Conservation (phyloP, 2,797 vertebrate genomes). For the Liparis tanakae region DNA sequence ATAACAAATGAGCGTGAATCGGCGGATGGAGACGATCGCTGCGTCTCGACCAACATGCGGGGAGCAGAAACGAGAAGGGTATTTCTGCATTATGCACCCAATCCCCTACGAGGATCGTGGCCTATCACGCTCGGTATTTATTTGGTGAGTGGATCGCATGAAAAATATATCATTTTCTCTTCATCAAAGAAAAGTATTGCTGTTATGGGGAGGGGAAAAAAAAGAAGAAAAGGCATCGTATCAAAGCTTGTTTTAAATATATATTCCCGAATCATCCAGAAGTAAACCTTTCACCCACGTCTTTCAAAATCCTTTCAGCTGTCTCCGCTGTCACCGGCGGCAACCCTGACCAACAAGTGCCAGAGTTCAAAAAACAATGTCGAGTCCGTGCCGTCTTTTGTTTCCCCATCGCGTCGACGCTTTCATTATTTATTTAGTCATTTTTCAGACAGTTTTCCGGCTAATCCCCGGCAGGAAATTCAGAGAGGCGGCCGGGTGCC, state of each 20-base stretch:
- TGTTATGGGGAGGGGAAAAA: background rate
- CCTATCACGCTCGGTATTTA: constrained; percentile 34
- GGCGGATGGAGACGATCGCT: constrained; percentile 66
- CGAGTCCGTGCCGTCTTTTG: constrained; percentile 46
- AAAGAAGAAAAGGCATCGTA: too few species aligned
- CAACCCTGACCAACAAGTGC: constrained; percentile 34
- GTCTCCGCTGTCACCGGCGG: constrained; percentile 39
- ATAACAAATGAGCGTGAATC: constrained; percentile 71
- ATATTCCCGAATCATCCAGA: constrained; percentile 10
- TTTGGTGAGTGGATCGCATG: constrained; percentile 50
- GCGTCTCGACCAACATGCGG: constrained; percentile 54
- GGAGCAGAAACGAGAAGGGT: constrained; percentile 66
- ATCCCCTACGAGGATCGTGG: constrained; percentile 59
- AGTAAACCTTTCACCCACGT: background rate
- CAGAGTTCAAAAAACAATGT: constrained; percentile 48
- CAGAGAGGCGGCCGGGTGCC: constrained; percentile 53
- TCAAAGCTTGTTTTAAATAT: background rate
- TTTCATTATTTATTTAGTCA: constrained; percentile 70
- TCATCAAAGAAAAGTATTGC: constrained; percentile 25
- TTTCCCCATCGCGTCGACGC: constrained; percentile 41
- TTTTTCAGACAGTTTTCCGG: constrained; percentile 63
- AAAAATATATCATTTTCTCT: constrained; percentile 34
- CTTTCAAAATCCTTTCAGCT: constrained; percentile 34
- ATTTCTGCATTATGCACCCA: constrained; percentile 1
- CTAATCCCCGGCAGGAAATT: constrained; percentile 61